These are phyloP conservation scores for Microtus montanus DNA, from an alignment of 2,113 vertebrate species.

Conservation along the genomic window DNA sequence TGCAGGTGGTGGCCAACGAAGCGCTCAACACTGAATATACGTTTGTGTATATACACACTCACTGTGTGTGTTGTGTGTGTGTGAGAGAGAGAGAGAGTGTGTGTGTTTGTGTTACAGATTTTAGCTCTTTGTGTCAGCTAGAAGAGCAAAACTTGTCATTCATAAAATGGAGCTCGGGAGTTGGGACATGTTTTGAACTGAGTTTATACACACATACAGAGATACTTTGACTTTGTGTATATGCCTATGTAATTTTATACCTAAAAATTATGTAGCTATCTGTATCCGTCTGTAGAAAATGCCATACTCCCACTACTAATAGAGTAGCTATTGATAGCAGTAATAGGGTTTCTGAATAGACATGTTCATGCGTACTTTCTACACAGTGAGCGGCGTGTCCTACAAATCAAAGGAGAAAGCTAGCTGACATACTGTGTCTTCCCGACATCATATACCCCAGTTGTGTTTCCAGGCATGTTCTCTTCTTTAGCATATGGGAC, in stretches of 20 bases:
- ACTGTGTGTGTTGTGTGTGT: too few relatives aligned
- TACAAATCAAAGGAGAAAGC: conserved; percentile 35
- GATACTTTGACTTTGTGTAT: too few relatives aligned
- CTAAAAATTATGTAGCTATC: neutral
- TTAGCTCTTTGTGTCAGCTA: conserved; percentile 1
- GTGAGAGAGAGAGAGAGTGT: neutral
- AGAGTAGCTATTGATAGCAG: neutral
- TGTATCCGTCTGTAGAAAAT: neutral
- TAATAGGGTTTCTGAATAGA: conserved; percentile 30
- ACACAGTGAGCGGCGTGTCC: neutral
- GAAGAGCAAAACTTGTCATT: neutral
- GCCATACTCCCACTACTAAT: neutral
- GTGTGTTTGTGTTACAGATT: neutral
- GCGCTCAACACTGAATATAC: neutral
- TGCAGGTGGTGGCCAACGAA: neutral
- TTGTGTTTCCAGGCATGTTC: conserved; percentile 32
- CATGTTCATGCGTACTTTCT: neutral
- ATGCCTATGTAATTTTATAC: neutral
- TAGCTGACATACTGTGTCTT: conserved; percentile 4
- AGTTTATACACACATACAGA: neutral
- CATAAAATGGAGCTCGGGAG: neutral
- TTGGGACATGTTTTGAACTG: conserved; percentile 2
- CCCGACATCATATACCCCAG: neutral
- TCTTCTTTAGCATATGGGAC: conserved; percentile 30
- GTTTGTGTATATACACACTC: neutral